A percentile compares a stretch with the other conserved stretches of the same genome.
phyloP scores from a whole-genome alignment of 1,140 invertebrate species.

The Drosophila novamexicana region DNA sequence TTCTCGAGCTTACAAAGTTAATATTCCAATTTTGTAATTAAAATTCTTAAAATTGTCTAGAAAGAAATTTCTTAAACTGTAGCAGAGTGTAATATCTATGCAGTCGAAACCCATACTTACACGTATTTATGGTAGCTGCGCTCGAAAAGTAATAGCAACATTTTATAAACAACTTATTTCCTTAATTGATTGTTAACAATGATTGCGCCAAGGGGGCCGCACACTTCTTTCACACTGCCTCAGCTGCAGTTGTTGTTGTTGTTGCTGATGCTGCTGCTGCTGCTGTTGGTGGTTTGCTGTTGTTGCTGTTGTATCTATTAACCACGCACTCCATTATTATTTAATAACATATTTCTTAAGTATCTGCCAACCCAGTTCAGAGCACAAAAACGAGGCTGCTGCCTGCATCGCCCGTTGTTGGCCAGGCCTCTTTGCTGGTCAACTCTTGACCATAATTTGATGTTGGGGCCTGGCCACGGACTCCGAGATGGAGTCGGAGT shows the following conservation, averaged over 20 bases:
- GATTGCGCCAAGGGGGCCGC: conserved; percentile 68
- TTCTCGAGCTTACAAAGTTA: background rate
- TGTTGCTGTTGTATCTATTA: conserved; percentile 79
- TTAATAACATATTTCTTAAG: conserved; percentile 84
- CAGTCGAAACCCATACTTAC: conserved; percentile 60
- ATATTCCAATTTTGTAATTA: background rate
- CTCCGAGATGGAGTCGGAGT: conserved; percentile 40
- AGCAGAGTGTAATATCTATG: conserved; percentile 54
- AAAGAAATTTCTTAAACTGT: conserved; percentile 22
- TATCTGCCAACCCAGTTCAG: conserved; percentile 82
- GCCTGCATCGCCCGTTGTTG: conserved; percentile 24
- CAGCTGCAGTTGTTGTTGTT: conserved; percentile 42
- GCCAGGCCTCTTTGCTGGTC: conserved; percentile 16
- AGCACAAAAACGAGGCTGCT: conserved; percentile 74
- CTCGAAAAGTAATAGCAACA: conserved; percentile 74
- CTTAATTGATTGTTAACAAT: conserved; percentile 84
- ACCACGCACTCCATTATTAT: conserved; percentile 83
- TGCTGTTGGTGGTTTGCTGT: conserved; percentile 26
- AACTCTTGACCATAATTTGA: conserved; percentile 77
- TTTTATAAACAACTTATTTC: conserved; percentile 84
- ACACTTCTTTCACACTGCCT: conserved; percentile 70
- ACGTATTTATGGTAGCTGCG: conserved; percentile 69
- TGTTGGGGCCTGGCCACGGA: conserved; percentile 41
- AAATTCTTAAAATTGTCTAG: background rate
- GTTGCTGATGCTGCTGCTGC: conserved; percentile 39